Evolutionary conservation across 2,797 vertebrate species (phyloP).

Genomic region (Hydrolagus colliei): DNA sequence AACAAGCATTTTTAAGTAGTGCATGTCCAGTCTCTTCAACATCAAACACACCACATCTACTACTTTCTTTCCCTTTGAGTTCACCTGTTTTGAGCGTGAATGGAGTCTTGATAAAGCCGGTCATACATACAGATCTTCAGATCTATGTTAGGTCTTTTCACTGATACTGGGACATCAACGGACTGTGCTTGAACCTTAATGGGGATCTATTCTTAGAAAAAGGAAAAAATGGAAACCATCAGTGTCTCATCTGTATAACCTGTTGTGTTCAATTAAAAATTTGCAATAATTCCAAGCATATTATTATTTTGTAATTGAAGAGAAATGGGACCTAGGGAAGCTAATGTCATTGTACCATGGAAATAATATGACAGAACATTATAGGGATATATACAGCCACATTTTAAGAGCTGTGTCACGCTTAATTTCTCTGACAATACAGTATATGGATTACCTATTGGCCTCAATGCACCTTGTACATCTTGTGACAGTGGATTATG

Average conservation of each 20-base stretch:
- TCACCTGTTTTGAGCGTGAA: slow-evolving; percentile 72
- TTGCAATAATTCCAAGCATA: slow-evolving; percentile 14
- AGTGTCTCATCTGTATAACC: neutral
- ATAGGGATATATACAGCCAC: neutral
- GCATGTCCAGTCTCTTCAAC: neutral
- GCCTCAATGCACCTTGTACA: neutral
- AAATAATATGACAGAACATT: neutral
- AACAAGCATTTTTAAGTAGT: too few species aligned
- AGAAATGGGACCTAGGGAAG: neutral
- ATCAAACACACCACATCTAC: neutral
- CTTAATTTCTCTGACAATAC: neutral
- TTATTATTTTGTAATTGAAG: neutral
- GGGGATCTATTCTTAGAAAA: slow-evolving; percentile 50
- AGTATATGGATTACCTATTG: neutral
- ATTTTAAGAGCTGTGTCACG: neutral
- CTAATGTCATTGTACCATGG: neutral
- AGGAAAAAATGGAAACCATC: neutral
- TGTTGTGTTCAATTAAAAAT: slow-evolving; percentile 19
- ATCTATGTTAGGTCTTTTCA: slow-evolving; percentile 65
- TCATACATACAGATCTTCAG: slow-evolving; percentile 84
- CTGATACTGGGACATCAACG: slow-evolving; percentile 66
- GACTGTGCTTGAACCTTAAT: slow-evolving; percentile 60
- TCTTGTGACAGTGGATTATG: neutral
- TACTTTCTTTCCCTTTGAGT: slow-evolving; percentile 33
- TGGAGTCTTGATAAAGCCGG: slow-evolving; percentile 68